Conservation (phyloP, 1,140 invertebrate species). For the Plectrocnemia conspersa region DNA sequence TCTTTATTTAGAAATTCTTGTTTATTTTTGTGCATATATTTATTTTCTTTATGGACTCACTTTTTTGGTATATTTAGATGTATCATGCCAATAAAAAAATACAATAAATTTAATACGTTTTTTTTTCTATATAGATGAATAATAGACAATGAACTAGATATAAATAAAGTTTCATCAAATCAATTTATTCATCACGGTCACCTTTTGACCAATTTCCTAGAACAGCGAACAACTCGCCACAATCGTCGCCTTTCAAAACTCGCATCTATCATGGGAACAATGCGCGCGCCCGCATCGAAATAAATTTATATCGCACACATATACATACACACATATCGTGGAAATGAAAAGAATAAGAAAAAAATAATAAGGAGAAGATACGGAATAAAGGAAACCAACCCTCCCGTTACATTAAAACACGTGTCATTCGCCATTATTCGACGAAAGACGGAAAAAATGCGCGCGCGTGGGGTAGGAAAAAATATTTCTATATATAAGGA, state of each 20-base stretch:
- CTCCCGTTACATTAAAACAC: constrained; percentile 24
- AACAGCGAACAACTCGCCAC: constrained; percentile 6
- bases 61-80: neutral
- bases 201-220: constrained; percentile 20
- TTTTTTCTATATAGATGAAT: neutral
- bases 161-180: constrained; percentile 12
- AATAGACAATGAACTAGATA: neutral
- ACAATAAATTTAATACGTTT: neutral
- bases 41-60: neutral
- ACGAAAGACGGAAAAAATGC: neutral
- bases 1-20: too few species aligned
- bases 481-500: constrained; percentile 1
- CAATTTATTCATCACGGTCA: constrained; percentile 18
- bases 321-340: neutral
- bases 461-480: neutral
- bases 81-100: neutral
- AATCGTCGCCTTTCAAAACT: constrained; percentile 15
- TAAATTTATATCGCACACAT: neutral
- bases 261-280: constrained; percentile 13
- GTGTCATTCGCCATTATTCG: constrained; percentile 26
- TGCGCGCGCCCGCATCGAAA: constrained; percentile 7
- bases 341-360: neutral
- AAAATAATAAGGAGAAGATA: constrained; percentile 8
- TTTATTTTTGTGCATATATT: too few species aligned
- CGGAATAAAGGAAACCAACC: constrained; percentile 8